Conservation (phyloP, 2,113 vertebrate genomes). For the Tachysurus fulvidraco region DNA sequence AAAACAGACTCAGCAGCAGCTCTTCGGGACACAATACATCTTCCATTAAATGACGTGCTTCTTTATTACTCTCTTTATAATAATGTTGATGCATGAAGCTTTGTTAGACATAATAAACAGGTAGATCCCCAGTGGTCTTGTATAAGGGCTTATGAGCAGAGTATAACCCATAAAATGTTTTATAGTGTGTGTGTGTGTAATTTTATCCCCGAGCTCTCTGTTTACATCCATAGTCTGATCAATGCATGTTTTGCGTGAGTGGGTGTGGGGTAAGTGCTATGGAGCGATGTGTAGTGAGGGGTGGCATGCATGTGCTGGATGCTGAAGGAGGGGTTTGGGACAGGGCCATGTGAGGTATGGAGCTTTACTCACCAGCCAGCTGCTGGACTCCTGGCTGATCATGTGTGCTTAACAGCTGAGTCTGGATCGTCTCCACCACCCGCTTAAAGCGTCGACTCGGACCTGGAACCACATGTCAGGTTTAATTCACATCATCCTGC, state of each 20-base stretch:
- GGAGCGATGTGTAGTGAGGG: slow-evolving; percentile 47
- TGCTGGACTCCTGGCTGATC: slow-evolving; percentile 96
- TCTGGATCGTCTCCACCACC: slow-evolving; percentile 98
- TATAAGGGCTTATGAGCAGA: not conserved
- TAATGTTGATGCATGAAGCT: slow-evolving; percentile 21
- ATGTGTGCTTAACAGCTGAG: slow-evolving; percentile 97
- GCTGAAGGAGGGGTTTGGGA: slow-evolving; percentile 11
- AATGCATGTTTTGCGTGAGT: slow-evolving; percentile 32
- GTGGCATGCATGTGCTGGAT: slow-evolving; percentile 52
- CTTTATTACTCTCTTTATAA: slow-evolving; percentile 13
- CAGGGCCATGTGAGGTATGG: slow-evolving; percentile 44
- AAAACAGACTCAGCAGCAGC: slow-evolving; percentile 19
- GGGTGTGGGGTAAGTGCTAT: slow-evolving; percentile 39
- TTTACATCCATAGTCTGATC: slow-evolving; percentile 33
- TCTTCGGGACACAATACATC: slow-evolving; percentile 1
- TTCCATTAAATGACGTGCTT: slow-evolving; percentile 22
- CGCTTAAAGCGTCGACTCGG: slow-evolving; percentile 98
- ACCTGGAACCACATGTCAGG: slow-evolving; percentile 68
- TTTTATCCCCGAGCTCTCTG: slow-evolving; percentile 11
- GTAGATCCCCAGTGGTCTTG: not conserved
- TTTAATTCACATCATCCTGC: not conserved
- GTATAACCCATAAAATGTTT: not conserved
- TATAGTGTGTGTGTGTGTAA: not conserved
- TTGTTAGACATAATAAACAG: slow-evolving; percentile 17
- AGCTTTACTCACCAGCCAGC: slow-evolving; percentile 88